phyloP scores from a whole-genome alignment of 2,797 vertebrate species.

The Basileuterus tristriatus region DNA sequence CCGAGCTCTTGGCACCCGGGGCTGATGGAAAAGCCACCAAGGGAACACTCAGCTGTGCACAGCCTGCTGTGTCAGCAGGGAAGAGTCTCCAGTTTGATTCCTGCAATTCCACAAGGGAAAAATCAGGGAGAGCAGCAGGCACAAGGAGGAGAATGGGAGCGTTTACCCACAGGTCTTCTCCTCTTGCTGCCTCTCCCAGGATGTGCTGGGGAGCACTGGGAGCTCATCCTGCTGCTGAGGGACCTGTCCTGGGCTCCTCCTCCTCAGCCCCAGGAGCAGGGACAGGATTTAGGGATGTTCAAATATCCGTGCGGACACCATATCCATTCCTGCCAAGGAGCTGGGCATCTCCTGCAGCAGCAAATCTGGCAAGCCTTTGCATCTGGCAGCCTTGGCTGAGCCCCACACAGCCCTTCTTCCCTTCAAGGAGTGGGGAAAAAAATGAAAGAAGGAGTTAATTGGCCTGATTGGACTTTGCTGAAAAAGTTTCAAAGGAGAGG shows the following conservation, averaged over 20 bases:
- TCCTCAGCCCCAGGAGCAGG: not conserved
- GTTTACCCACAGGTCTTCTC: not conserved
- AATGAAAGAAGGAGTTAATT: conserved; percentile 28
- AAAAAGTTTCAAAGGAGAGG: not conserved
- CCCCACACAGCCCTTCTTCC: not conserved
- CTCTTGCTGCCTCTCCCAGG: not conserved
- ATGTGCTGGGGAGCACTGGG: not conserved
- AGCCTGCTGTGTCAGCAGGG: not conserved
- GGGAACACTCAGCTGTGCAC: rapidly evolving
- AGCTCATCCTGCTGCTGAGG: rapidly evolving
- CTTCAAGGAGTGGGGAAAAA: not conserved
- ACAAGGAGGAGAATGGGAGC: rapidly evolving
- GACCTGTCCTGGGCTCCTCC: not conserved
- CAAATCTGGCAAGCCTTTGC: rapidly evolving
- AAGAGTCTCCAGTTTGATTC: not conserved
- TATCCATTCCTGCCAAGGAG: not conserved
- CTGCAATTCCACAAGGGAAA: not conserved
- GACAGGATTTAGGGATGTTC: not conserved
- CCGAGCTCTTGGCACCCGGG: not conserved
- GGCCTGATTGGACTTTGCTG: conserved; percentile 25
- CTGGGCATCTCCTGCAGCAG: not conserved
- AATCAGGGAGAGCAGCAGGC: not conserved
- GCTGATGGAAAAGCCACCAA: not conserved
- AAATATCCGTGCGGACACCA: not conserved
- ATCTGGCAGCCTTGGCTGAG: not conserved